phyloP scores from a whole-genome alignment of 2,113 vertebrate species.

The Calidris pugnax region DNA sequence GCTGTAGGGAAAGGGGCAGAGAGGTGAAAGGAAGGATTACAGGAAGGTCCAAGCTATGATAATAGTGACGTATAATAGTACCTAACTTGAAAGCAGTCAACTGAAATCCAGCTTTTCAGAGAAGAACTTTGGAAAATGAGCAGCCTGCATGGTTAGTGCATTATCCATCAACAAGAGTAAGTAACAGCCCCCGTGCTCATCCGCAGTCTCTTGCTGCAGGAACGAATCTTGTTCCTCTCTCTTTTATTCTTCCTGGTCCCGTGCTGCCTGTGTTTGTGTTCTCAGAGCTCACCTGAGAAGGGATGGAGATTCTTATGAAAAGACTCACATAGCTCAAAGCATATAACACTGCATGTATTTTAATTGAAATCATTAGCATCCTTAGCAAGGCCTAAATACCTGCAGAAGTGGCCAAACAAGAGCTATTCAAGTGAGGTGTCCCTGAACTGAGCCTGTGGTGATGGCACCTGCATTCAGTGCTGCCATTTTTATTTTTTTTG shows the following conservation, averaged over 20 bases:
- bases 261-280: neutral
- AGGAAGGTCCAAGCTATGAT: neutral
- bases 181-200: neutral
- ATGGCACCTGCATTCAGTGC: neutral
- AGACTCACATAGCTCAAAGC: neutral
- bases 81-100: neutral
- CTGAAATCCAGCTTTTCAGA: neutral
- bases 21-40: neutral
- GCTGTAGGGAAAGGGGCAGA: neutral
- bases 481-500: neutral
- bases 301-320: neutral
- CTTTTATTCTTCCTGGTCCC: neutral
- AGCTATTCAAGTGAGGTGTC: neutral
- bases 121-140: neutral
- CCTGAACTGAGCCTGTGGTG: neutral
- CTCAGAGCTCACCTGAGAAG: neutral
- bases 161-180: neutral
- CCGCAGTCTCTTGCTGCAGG: rapidly evolving
- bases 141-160: neutral
- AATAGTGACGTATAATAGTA: neutral
- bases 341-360: neutral
- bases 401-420: neutral
- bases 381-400: neutral
- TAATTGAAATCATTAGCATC: neutral
- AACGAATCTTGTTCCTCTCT: neutral